phyloP scores from a whole-genome alignment of 2,113 vertebrate genomes.

The Mellivora capensis region DNA sequence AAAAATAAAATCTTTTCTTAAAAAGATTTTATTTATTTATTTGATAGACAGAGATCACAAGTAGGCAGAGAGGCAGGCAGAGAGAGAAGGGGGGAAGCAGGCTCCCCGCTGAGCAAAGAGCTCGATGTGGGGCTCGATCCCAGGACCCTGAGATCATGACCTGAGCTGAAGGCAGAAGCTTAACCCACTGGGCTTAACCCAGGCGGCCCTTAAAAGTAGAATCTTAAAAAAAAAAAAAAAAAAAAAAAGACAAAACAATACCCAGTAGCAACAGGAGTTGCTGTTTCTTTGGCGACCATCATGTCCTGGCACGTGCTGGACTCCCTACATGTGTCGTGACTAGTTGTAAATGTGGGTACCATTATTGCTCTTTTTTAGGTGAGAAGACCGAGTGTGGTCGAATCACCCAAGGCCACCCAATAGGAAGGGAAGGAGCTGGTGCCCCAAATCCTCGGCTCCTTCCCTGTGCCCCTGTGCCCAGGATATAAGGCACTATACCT shows the following conservation, averaged over 20 bases:
- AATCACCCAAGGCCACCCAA: neutral
- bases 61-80: no score
- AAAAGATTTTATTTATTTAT: no score
- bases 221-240: neutral
- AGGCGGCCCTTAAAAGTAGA: neutral
- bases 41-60: no score
- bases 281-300: neutral
- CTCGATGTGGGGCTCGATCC: no score
- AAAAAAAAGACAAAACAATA: neutral
- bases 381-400: neutral
- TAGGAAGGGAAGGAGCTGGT: accelerated
- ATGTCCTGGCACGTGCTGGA: neutral
- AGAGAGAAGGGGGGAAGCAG: no score
- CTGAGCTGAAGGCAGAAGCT: no score
- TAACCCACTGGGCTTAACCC: no score
- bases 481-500: neutral
- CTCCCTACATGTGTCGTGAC: neutral
- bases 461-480: neutral
- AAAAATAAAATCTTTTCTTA: neutral
- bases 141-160: no score
- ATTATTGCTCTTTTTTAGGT: neutral
- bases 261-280: neutral
- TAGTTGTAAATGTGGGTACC: neutral
- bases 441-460: no score
- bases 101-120: no score